Base-by-base conservation (phyloP, 2,113 vertebrate species). In the Zapus hudsonius region DNA sequence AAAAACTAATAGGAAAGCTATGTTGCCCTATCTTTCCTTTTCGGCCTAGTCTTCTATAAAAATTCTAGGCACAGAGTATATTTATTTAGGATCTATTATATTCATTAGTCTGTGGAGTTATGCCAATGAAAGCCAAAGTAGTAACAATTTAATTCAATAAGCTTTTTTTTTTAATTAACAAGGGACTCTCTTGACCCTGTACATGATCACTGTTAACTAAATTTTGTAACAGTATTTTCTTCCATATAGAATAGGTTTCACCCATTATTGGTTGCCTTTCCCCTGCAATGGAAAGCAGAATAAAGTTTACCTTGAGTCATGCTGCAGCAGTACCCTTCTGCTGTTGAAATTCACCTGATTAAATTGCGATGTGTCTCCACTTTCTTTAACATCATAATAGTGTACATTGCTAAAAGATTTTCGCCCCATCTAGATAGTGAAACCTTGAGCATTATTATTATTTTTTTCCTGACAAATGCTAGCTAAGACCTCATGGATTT, bases 201-300 rank as follows among this genome's bases (percentile, higher is more conserved):
- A 23, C 38, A n/a, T 5, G 2, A 19, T 31, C n/a, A n/a, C n/a
- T n/a, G n/a, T n/a, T n/a, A n/a, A n/a, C n/a, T n/a, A n/a, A n/a
- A n/a, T n/a, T 90, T 90, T 86, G 57, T 75, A 70, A 40, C 40
- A 52, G 27, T 22, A 89, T 93, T 86, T 92, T 93, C 59, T 93
- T 92, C 79, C 36, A 83, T 67, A 52, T 7, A 12, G 17, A 70
- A 38, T 66, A 40, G 4, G 29, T 70, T 73, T 93, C 9, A 33
- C 63, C 85, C 64, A 9, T 81, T 70, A 29, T 83, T 88, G 67
- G 17, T 91, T 91, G 17, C 19, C 22, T 94, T 92, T 78, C 23
- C 52, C 55, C 36, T 90, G 3, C 89, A 83, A 67, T 84, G 76
- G 55, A 81, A 82, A 79, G 44, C n/a, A 73, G 33, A 85, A 59